Base-by-base conservation (phyloP, 1,140 invertebrate genomes). In the Lamellibrachia luymesi region DNA sequence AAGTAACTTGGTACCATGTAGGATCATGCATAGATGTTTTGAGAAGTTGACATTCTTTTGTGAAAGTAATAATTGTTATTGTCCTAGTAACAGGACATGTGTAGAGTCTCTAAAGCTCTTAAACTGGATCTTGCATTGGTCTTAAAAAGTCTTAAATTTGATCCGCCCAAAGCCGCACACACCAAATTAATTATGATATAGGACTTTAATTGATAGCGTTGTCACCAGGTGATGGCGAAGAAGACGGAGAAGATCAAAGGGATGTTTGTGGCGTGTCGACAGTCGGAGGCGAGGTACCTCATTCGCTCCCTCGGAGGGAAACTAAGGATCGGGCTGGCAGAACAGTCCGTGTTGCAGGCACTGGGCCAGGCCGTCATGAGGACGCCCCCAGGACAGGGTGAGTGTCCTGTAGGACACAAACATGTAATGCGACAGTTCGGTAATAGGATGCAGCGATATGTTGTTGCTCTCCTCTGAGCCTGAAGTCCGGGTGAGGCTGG, bases 291-390 rank as follows among this genome's bases (percentile, higher is more conserved):
- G 0, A 97, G 98, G 92, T 99, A 98, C 96, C 96, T 99, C 0
- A 98, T 99, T 91, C 97, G 99, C 94, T 98, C 98, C 0, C 96
- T 99, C 2, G 97, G 98, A 94, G 99, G 99, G 17, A 99, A 99
- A 96, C 96, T 99, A 91, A 97, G 99, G 89, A 99, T 99, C 94
- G 99, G 99, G 4, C 97, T 99, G 92, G 99, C 99, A 1, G 99
- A 99, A 95, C 99, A 99, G 96, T 99, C 99, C 22, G 97, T 99
- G 50, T 96, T 99, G 25, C 95, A 96, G 95, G 99, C 99, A 22
- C 95, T 99, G 90, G 98, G 98, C 22, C 97, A 98, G 95, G 99
- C 99, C 5, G 97, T 97, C 94, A 97, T 97, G 50, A 96, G 97
- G 92, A 96, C 95, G 6, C 96, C 96, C 52, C 95, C 96, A 22